These are phyloP conservation scores for Chauna torquata DNA, from an alignment of 2,113 vertebrate species.

Conservation along the genomic window DNA sequence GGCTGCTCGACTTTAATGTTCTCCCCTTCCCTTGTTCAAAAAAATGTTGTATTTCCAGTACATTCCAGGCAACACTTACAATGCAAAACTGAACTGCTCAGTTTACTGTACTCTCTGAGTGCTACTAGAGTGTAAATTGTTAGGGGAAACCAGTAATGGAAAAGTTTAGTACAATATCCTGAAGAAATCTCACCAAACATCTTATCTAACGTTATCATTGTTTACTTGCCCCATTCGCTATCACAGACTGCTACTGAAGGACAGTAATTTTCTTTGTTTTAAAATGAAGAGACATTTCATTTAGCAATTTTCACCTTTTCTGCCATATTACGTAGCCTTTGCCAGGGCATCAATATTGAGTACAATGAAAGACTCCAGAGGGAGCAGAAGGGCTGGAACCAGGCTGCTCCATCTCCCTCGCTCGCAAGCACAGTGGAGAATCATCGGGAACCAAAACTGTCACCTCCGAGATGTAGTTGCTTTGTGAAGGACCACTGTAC, in stretches of 20 bases:
- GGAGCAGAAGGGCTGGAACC: neutral
- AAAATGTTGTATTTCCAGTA: neutral
- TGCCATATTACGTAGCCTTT: neutral
- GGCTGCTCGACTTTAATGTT: neutral
- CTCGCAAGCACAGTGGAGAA: neutral
- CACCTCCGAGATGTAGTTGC: neutral
- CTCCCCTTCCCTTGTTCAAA: neutral
- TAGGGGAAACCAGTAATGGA: neutral
- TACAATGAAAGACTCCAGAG: neutral
- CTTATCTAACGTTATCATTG: neutral
- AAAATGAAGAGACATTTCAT: neutral
- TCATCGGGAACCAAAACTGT: neutral
- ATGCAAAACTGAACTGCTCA: neutral
- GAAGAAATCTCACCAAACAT: neutral
- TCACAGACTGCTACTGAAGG: neutral
- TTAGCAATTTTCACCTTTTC: neutral
- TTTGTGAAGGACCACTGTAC: neutral
- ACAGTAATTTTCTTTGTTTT: neutral
- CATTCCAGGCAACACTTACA: neutral
- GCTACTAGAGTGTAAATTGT: constrained; percentile 11
- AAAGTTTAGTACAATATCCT: constrained; percentile 6
- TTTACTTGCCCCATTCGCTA: neutral
- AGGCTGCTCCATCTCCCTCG: fast-evolving
- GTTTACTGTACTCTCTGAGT: neutral
- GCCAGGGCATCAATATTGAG: neutral